Evolutionary conservation across 2,888 invertebrate genomes (phyloP).

Genomic region (Macaria notata): DNA sequence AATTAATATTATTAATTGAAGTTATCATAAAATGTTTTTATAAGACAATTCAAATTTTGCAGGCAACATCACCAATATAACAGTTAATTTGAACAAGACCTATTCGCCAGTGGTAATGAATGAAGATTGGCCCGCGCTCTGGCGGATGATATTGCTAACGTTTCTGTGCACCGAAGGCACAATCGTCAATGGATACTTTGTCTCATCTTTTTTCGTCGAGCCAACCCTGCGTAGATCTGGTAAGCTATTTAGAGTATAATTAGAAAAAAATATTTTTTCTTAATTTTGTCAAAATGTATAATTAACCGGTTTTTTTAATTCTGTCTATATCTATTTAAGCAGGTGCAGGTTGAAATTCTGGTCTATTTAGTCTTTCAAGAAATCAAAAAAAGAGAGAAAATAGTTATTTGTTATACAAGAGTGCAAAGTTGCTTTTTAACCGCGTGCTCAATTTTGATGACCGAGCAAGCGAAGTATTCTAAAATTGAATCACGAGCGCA

Average conservation of each 20-base stretch:
- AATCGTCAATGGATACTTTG: not conserved
- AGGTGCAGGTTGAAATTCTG: not conserved
- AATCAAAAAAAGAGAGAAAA: too few species aligned
- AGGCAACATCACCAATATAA: not conserved
- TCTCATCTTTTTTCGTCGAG: not conserved
- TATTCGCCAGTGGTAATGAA: not conserved
- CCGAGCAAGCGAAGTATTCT: too few species aligned
- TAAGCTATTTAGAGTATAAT: not conserved
- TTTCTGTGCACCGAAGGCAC: not conserved
- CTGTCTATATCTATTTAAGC: not conserved
- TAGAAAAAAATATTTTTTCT: not conserved
- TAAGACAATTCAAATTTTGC: not conserved
- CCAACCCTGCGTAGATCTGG: not conserved
- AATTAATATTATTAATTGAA: not conserved
- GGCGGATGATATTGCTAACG: not conserved
- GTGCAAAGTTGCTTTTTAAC: too few species aligned
- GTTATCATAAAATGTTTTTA: not conserved
- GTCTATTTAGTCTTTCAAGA: not conserved
- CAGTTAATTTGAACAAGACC: not conserved
- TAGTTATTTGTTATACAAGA: too few species aligned
- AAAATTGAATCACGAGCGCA: too few species aligned
- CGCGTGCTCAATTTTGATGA: too few species aligned
- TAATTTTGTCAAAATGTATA: not conserved
- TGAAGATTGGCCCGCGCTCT: not conserved
- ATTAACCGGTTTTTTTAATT: not conserved